Evolutionary conservation across 2,888 invertebrate species (phyloP), one percentile per base, ranked within the genome.

Genomic region (Habrosyne pyritoides): DNA sequence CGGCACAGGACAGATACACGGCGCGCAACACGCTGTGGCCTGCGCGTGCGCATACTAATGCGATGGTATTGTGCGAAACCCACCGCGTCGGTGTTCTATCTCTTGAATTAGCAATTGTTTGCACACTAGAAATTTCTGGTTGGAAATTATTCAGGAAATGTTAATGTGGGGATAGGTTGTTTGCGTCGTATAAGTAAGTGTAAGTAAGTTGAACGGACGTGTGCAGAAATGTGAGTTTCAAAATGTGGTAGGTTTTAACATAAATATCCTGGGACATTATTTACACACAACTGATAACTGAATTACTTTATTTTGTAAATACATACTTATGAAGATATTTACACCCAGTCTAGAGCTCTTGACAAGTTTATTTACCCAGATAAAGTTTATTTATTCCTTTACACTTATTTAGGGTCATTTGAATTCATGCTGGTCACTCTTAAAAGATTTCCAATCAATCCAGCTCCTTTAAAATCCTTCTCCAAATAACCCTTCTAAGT

Each of bases 31-130:
- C 61, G 69, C 57, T 50, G 50, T 52, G 42, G 47, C 30, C 26
- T 55, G 67, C 61, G 65, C 54, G 14, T 14, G 21, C 61, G 72
- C 69, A 70, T 70, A 65, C 56, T 50, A 58, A 71, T 53, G 26
- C 10, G 30, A 14, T 10, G 10, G 28, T 14, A 12, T 28, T 18
- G 14, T 18, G 28, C 50, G 22, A 30, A 30, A 50, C 10, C 49
- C 8, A 49, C 18, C 18, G 6, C 42, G 42, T 8, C n/a, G 33
- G 33, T 5, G n/a, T 42, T 42, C 42, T 42, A 42, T 42, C 42
- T 7, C 18, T 8, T 42, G 42, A 42, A 42, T 42, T 42, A 18
- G 42, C n/a, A 42, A 42, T 42, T 42, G 42, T 42, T 18, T 18
- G 18, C 8, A 18, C 2, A 42, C 42, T 42, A 42, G 42, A 42